Base-by-base conservation (phyloP, 2,888 invertebrate genomes). In the Junonia oenone region DNA sequence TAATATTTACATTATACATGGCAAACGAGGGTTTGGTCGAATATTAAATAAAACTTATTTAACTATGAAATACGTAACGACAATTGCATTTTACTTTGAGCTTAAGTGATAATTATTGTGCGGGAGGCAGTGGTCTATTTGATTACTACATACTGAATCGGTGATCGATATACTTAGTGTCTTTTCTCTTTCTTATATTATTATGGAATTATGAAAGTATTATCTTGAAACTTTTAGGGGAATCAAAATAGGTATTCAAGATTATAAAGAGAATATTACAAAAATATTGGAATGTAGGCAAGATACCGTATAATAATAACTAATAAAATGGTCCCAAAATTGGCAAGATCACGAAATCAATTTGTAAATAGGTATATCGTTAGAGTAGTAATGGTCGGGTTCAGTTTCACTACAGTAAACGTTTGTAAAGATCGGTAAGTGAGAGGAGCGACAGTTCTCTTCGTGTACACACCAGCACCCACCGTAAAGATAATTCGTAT, bases 1-100 rank as follows among this genome's bases (percentile, higher is more conserved):
- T 66, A 59, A 46, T 79, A 80, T 83, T 77, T 82, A 84, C 81
- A 84, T 63, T 68, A 78, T 79, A 81, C 76, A 87, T 87, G 87
- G 87, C 87, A 87, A 78, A 83, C 78, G 75, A 75, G 69, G 70
- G 81, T 82, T 84, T 83, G 82, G 81, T 83, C 74, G 75, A 76
- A 73, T 59, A 62, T 45, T 59, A 35, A 51, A 48, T 51, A 58
- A 38, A 49, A 52, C 45, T 31, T 45, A 45, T 57, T 48, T 26
- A 40, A n/a, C 50, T 56, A 55, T 48, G 33, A 48, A 35, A 43
- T 46, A 50, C 35, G 19, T 53, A 31, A 46, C 33, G n/a, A 49
- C 26, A 31, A 51, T 37, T 53, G 6, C 37, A 47, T 29, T 31
- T 43, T 27, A 27, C 14, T 50, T 57, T 53, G 49, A 51, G 51